Evolutionary conservation across 2,797 vertebrate genomes (phyloP), one percentile per base, ranked within the genome.

Genomic region (Arnoldichthys spilopterus): DNA sequence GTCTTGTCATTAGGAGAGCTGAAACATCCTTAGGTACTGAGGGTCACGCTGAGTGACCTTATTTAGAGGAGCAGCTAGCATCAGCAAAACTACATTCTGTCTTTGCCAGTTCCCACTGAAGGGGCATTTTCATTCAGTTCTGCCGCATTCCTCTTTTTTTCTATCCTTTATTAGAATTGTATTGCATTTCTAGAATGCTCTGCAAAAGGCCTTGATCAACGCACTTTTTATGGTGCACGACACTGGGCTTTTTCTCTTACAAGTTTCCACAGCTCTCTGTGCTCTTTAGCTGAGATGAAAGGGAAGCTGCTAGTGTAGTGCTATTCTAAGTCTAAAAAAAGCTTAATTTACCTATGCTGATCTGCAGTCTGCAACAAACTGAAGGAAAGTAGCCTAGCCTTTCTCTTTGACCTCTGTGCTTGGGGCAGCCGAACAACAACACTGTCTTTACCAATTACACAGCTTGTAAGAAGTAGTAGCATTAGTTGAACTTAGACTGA

Each of bases 1-100:
- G 67, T 82, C 75, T 66, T 71, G 71, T 78, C 74, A 70, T 78
- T 75, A 78, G 64, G 62, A 67, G 45, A 40, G 49, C 63, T 71
- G 76, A 74, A 75, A 49, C 45, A 47, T 24, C 67, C 22, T 53
- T 24, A 11, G 67, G 56, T 70, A 62, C 58, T 13, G 12, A 49
- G 51, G 72, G 76, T 82, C 67, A 75, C 63, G 63, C 24, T 74
- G 63, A 73, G 64, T 43, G 53, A 82, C 70, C 59, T 22, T 18
- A 6, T 30, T 47, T 34, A 49, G 56, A 45, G 51, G 56, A 67
- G 47, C 37, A 13, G 51, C n/a, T 40, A 34, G 56, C n/a, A n/a
- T n/a, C 64, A 76, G 59, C 7, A 72, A 72, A 70, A 37, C 28
- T 59, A 32, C 9, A 34, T 37, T 37, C 28, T 76, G 75, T 66